Conservation (phyloP, 2,113 vertebrate species). For the Vireo altiloquus region DNA sequence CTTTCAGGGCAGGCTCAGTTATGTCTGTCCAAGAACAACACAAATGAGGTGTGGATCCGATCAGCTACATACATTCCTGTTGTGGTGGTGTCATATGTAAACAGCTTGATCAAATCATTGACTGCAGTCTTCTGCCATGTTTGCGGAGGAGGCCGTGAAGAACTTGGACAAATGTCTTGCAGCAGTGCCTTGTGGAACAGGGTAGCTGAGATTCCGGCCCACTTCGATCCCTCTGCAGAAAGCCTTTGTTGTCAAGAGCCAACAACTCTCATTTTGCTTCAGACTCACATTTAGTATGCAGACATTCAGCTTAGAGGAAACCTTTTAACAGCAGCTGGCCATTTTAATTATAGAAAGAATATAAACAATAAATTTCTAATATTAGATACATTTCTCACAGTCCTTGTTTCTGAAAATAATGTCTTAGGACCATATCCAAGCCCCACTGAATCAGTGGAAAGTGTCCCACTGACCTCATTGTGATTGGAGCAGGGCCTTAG, state of each 20-base stretch:
- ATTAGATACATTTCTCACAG: slow-evolving; percentile 56
- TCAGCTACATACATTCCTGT: neutral
- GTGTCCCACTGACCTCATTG: slow-evolving; percentile 58
- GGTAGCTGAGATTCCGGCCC: neutral
- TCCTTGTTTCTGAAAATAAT: slow-evolving; percentile 57
- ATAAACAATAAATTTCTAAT: slow-evolving; percentile 63
- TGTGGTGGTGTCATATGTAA: neutral
- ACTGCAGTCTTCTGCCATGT: neutral
- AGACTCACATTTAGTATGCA: neutral
- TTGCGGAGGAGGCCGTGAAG: neutral
- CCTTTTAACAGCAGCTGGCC: slow-evolving; percentile 30
- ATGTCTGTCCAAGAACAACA: slow-evolving; percentile 11
- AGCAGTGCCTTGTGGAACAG: neutral
- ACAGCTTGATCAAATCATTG: neutral
- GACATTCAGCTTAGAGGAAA: slow-evolving; percentile 1
- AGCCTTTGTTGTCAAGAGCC: neutral
- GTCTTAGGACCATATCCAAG: slow-evolving; percentile 59
- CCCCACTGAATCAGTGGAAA: slow-evolving; percentile 55
- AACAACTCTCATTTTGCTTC: slow-evolving; percentile 23
- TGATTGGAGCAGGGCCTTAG: slow-evolving; percentile 49
- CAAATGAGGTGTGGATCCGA: neutral
- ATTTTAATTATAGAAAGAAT: slow-evolving; percentile 53
- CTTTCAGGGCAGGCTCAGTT: neutral
- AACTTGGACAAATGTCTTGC: neutral
- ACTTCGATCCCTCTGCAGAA: neutral